Evolutionary conservation across 2,888 invertebrate genomes (phyloP).

Genomic region (Cybosia mesomella): DNA sequence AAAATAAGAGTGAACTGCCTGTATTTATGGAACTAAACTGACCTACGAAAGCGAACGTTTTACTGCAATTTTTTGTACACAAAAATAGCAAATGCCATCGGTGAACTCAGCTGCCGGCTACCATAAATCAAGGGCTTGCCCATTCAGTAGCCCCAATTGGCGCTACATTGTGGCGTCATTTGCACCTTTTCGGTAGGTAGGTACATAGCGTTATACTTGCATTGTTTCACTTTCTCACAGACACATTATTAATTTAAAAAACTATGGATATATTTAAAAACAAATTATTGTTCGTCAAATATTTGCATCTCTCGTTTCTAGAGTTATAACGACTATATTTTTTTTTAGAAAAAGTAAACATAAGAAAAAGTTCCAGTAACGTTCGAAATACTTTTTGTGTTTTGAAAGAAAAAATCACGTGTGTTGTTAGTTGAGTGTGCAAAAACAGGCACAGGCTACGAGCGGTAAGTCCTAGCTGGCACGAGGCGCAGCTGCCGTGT

Average conservation of each 20-base stretch:
- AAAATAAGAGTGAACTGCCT: constrained; percentile 34
- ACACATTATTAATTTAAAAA: not conserved
- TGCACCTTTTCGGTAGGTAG: constrained; percentile 40
- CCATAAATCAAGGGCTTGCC: constrained; percentile 70
- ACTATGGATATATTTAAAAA: not conserved
- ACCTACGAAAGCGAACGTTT: constrained; percentile 73
- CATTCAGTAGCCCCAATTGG: constrained; percentile 66
- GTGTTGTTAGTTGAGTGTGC: constrained; percentile 73
- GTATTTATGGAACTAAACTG: constrained; percentile 56
- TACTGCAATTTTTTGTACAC: constrained; percentile 55
- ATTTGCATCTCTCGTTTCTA: constrained; percentile 48
- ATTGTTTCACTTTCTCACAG: constrained; percentile 35
- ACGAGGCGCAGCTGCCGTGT: constrained; percentile 83
- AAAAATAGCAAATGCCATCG: constrained; percentile 46
- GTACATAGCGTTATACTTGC: constrained; percentile 27
- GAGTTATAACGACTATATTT: constrained; percentile 45
- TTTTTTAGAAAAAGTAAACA: constrained; percentile 46
- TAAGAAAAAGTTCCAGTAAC: constrained; percentile 52
- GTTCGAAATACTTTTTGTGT: constrained; percentile 55
- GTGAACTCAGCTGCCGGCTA: constrained; percentile 68
- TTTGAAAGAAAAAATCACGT: constrained; percentile 63
- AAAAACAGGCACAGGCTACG: constrained; percentile 71
- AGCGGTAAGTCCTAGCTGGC: constrained; percentile 66
- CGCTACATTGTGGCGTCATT: constrained; percentile 50
- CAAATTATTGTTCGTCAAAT: not conserved